These are phyloP conservation scores for Pachycephala philippinensis DNA, from an alignment of 2,113 vertebrate species.

Conservation along the genomic window DNA sequence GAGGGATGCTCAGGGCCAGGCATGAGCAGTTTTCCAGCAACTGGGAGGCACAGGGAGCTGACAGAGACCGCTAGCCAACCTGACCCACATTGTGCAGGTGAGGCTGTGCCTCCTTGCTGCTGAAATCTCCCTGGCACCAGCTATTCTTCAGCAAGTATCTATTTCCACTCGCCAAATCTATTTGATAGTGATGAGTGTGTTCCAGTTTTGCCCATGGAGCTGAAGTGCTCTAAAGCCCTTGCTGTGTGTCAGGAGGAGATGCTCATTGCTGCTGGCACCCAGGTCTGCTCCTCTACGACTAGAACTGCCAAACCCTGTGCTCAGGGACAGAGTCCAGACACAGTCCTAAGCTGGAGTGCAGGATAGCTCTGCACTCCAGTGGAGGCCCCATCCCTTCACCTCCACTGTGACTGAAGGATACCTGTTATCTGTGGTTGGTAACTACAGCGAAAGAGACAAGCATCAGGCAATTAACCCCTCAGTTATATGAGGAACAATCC, in stretches of 20 bases:
- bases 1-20: not conserved
- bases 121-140: not conserved
- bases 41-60: not conserved
- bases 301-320: not conserved
- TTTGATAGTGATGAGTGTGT: not conserved
- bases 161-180: not conserved
- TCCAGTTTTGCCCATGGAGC: not conserved
- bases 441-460: not conserved
- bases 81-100: not conserved
- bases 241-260: not conserved
- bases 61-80: not conserved
- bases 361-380: not conserved
- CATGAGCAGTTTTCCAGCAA: slow-evolving; percentile 43
- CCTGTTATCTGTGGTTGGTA: not conserved
- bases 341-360: not conserved
- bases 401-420: not conserved
- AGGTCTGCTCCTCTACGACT: not conserved
- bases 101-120: not conserved
- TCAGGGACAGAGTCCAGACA: not conserved
- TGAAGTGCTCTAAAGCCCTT: not conserved
- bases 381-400: not conserved
- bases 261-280: not conserved
- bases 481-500: not conserved
- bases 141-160: not conserved
- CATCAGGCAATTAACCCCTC: not conserved